Evolutionary conservation across 2,888 invertebrate species (phyloP), one percentile per base, ranked within the genome.

Genomic region (Julus scandinavius): DNA sequence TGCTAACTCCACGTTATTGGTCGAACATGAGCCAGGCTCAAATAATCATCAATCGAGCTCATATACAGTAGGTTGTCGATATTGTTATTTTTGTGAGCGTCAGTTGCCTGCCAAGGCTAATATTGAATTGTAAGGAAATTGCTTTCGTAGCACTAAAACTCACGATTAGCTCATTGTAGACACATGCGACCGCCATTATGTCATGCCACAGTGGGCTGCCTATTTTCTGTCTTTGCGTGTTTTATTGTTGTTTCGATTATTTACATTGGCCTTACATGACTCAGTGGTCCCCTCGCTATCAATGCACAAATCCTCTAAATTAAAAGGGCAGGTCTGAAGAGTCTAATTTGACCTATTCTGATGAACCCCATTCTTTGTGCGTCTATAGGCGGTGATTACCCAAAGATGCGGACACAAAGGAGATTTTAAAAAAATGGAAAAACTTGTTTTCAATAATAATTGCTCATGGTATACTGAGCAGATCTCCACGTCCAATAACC

Each of bases 161-260:
- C 72, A 72, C 72, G 72, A 72, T 72, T 72, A 72, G 29, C 72
- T 17, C n/a, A 29, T 72, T 72, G 72, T 29, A 7, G 72, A 72
- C 72, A 72, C 72, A n/a, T 72, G 29, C 72, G 29, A 6, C 29
- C 11, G 72, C 29, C 72, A 72, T 72, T 72, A 72, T 72, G 72
- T 6, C 72, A n/a, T n/a, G 20, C n/a, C 20, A 72, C 63, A 17
- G n/a, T 63, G 63, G 63, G 11, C 72, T 20, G 6, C 72, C 20
- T 20, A 4, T 29, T 20, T 29, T 72, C 5, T 58, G 72, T 72
- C 20, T 72, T 20, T 20, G 20, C 20, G 20, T 38, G 80, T 38
- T 80, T 80, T 80, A 20, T 80, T 80, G 80, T 80, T 80, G 11
- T 80, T 80, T 80, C 38, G 38, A 80, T 80, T 80, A 80, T 80